A percentile compares a stretch with the other conserved stretches of the same genome.
These are phyloP conservation scores for Cryptus viduatorius DNA, from an alignment of 2,888 invertebrate genomes.

Conservation along the genomic window DNA sequence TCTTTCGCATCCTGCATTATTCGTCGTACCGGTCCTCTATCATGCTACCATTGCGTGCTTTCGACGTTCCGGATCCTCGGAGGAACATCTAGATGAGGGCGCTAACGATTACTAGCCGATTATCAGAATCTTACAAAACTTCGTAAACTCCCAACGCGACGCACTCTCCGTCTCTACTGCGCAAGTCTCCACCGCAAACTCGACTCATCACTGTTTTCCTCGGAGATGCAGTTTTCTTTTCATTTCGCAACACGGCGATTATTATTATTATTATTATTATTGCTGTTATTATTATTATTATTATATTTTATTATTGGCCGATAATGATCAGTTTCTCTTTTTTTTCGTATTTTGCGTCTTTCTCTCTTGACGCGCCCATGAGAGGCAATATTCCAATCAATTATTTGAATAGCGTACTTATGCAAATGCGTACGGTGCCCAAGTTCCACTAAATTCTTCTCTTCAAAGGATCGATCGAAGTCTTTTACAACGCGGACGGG, in stretches of 20 bases:
- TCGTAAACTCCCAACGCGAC: background rate
- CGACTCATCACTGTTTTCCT: constrained; percentile 54
- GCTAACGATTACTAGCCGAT: too few species aligned
- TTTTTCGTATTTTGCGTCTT: constrained; percentile 3
- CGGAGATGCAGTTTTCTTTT: constrained; percentile 1
- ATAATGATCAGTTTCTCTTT: background rate
- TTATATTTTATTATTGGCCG: background rate
- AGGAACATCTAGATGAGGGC: too few species aligned
- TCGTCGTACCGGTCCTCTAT: background rate
- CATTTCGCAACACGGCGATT: constrained; percentile 26
- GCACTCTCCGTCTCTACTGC: constrained; percentile 4
- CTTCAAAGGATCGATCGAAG: constrained; percentile 54
- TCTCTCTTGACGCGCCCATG: constrained; percentile 17
- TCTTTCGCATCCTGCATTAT: too few species aligned
- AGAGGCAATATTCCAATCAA: constrained; percentile 63
- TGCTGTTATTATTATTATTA: constrained; percentile 5
- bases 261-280: background rate
- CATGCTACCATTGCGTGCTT: too few species aligned
- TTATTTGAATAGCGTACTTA: constrained; percentile 64
- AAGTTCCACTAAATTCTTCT: constrained; percentile 28
- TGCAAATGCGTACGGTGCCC: constrained; percentile 47
- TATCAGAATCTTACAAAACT: background rate
- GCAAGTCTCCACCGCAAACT: constrained; percentile 46
- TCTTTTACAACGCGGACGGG: constrained; percentile 43
- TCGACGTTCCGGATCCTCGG: too few species aligned